Base-by-base conservation (phyloP, 2,888 invertebrate genomes). In the Calameuta pallipes region DNA sequence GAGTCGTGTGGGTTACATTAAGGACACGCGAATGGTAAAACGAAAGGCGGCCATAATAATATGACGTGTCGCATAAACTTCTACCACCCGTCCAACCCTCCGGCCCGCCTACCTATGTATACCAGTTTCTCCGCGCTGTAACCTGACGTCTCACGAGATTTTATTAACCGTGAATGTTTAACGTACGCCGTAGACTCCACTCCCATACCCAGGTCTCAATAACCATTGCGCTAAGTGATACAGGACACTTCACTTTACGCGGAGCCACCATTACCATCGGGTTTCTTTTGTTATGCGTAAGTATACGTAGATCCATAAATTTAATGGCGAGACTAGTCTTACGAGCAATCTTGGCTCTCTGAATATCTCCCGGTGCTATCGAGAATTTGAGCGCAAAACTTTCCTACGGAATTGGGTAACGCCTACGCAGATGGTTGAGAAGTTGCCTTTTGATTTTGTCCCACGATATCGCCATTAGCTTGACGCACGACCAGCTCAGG, bases 401-500 rank as follows among this genome's bases (percentile, higher is more conserved):
- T 56, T 56, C 56, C 56, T 56, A 56, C 56, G 23, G 56, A 56
- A 56, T 56, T 56, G 56, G 56, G 56, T 23, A 56, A 56, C 56
- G 56, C 56, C 56, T 56, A 56, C 56, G 56, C 56, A 56, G 56
- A 23, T 23, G 56, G 56, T 56, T 56, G 56, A 56, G 23, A 56
- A 56, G 76, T 41, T 37, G 75, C 75, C 81, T 81, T 83, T 76
- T 80, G 83, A 83, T 82, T 85, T 82, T 76, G 80, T 79, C 79
- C 75, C 76, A 80, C 80, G 75, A 82, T 76, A 81, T 81, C 77
- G 80, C 79, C 86, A 83, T 86, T 85, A 84, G 84, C 33, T 73
- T 73, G 84, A 85, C 83, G 79, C 84, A 84, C 84, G 81, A 83
- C 83, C 79, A 79, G 82, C 79, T 83, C 84, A 82, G 83, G 82